A percentile compares a stretch with the other conserved stretches of the same genome.
phyloP scores from a whole-genome alignment of 2,888 invertebrate species.

The Lottia scabra region DNA sequence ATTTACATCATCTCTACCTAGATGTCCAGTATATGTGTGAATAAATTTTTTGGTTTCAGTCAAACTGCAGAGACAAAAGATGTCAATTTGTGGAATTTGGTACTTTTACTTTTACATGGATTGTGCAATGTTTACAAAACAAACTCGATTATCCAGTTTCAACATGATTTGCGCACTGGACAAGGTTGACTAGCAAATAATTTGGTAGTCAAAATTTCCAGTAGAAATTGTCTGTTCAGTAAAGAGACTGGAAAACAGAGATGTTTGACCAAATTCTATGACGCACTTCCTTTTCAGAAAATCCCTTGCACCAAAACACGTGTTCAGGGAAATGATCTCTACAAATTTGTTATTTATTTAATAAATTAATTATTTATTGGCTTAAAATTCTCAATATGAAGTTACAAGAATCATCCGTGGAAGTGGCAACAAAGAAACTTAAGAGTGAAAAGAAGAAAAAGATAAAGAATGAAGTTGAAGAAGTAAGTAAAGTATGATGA shows the following conservation, averaged over 20 bases:
- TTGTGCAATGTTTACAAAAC: slow-evolving; percentile 1
- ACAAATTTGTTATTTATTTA: neutral
- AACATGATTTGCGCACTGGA: neutral
- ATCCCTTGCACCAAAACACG: neutral
- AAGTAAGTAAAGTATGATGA: neutral
- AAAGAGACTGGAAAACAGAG: neutral
- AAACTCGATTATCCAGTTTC: neutral
- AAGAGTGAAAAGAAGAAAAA: neutral
- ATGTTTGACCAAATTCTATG: neutral
- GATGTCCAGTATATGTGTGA: too few relatives aligned
- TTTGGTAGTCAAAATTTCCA: neutral
- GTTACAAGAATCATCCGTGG: neutral
- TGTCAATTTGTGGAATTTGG: too few relatives aligned
- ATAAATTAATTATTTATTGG: neutral
- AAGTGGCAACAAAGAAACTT: neutral
- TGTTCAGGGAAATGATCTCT: slow-evolving; percentile 3
- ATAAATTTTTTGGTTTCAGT: too few relatives aligned
- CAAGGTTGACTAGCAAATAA: neutral
- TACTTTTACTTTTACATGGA: neutral
- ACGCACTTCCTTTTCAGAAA: slow-evolving; percentile 1
- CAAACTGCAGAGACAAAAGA: too few relatives aligned
- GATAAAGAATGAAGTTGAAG: neutral
- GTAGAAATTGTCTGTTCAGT: neutral
- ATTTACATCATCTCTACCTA: too few relatives aligned
- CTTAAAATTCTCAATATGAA: neutral